These are phyloP conservation scores for Smutsia temminckii DNA, from an alignment of 2,797 vertebrate species.

Conservation along the genomic window DNA sequence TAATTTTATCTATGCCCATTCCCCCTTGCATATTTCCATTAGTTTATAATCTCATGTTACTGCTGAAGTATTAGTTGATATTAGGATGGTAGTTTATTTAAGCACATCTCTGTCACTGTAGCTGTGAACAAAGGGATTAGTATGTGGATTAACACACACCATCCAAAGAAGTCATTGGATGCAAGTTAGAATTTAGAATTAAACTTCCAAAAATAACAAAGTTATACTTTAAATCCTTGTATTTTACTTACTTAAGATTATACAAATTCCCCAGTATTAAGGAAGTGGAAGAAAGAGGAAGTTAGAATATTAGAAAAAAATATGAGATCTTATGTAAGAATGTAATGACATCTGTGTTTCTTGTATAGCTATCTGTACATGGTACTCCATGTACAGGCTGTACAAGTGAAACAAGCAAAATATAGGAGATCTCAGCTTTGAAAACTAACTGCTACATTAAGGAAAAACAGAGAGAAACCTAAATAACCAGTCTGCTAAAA, in stretches of 20 bases:
- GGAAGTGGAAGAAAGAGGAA: slow-evolving; percentile 1
- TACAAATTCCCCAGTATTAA: not conserved
- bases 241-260: not conserved
- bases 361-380: not conserved
- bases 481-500: slow-evolving; percentile 17
- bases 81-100: not conserved
- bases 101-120: not conserved
- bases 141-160: not conserved
- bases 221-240: not conserved
- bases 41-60: not conserved
- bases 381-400: not conserved
- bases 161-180: not conserved
- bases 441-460: slow-evolving; percentile 14
- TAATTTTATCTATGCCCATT: not conserved
- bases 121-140: not conserved
- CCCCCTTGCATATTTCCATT: not conserved
- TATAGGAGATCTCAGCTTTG: not conserved
- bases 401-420: slow-evolving; percentile 24
- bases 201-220: slow-evolving; percentile 47
- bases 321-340: not conserved
- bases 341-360: not conserved
- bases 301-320: slow-evolving; percentile 7
- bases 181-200: slow-evolving; percentile 9
- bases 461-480: not conserved
- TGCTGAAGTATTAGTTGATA: not conserved